Conservation (phyloP, 2,797 vertebrate species). For the Knipowitschia caucasica region DNA sequence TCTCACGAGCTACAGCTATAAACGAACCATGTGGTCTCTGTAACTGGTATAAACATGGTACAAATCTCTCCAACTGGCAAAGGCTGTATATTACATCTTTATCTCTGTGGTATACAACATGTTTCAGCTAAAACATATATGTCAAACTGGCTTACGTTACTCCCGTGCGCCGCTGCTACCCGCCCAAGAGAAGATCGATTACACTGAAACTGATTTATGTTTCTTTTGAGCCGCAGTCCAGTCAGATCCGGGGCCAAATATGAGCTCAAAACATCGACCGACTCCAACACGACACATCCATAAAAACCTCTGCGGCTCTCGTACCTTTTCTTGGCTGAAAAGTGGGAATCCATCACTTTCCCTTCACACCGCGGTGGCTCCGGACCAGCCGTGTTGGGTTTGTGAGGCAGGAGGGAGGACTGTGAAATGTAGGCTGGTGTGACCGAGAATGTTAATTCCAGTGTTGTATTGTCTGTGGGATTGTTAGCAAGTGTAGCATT, state of each 20-base stretch:
- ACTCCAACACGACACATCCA: too few species aligned
- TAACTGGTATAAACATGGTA: too few species aligned
- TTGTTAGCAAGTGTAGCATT: not conserved
- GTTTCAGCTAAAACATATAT: not conserved
- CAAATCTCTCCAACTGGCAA: too few species aligned
- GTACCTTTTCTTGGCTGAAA: conserved; percentile 16
- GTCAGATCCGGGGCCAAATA: not conserved
- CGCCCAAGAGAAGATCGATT: not conserved
- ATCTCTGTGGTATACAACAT: too few species aligned
- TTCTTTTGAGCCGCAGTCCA: not conserved
- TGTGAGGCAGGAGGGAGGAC: conserved; percentile 29
- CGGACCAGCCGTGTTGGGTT: conserved; percentile 24
- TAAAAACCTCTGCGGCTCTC: conserved; percentile 18
- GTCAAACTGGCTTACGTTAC: not conserved
- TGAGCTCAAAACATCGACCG: conserved; percentile 12
- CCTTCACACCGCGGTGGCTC: too few species aligned
- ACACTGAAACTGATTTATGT: not conserved
- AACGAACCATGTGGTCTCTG: too few species aligned
- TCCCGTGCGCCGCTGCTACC: not conserved
- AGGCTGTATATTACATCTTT: too few species aligned
- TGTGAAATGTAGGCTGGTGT: conserved; percentile 47
- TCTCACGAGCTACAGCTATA: too few species aligned
- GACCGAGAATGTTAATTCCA: conserved; percentile 55
- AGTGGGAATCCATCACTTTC: conserved; percentile 18
- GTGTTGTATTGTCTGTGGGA: conserved; percentile 35